These are phyloP conservation scores for Noctilio leporinus DNA, from an alignment of 2,113 vertebrate species.

Conservation along the genomic window DNA sequence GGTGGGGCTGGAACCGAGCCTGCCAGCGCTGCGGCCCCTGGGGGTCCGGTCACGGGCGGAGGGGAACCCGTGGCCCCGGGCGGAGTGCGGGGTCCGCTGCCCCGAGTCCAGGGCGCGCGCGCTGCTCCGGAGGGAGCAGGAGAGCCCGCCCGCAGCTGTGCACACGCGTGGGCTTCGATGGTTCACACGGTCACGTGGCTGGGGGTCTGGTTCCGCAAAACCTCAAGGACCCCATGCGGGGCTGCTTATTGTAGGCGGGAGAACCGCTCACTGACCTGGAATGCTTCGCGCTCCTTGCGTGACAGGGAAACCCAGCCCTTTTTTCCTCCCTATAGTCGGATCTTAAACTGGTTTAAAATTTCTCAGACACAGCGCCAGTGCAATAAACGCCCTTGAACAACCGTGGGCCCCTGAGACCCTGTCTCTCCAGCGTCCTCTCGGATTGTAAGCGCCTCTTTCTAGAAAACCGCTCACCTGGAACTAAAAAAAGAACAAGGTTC, in stretches of 20 bases:
- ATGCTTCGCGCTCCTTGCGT: too few relatives aligned
- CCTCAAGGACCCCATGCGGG: too few relatives aligned
- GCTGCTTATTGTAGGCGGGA: too few relatives aligned
- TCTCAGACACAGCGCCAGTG: background rate
- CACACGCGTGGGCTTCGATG: fast-evolving
- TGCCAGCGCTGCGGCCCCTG: too few relatives aligned
- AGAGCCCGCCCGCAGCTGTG: background rate
- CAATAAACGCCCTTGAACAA: background rate
- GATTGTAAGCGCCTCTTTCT: background rate
- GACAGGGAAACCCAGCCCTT: too few relatives aligned
- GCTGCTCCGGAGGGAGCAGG: too few relatives aligned
- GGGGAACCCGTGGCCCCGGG: too few relatives aligned
- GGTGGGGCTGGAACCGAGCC: too few relatives aligned
- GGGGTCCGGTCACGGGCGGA: too few relatives aligned
- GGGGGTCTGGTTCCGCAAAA: too few relatives aligned
- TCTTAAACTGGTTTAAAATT: background rate
- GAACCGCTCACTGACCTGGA: background rate
- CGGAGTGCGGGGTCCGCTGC: fast-evolving
- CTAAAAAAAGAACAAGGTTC: too few relatives aligned
- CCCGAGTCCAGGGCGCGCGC: background rate
- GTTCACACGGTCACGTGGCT: background rate
- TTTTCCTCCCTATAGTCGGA: background rate
- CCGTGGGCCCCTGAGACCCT: background rate
- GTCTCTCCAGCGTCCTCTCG: background rate
- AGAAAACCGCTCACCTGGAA: background rate